These are phyloP conservation scores for Pogonognathellus flavescens DNA, from an alignment of 1,140 invertebrate species.

Conservation along the genomic window DNA sequence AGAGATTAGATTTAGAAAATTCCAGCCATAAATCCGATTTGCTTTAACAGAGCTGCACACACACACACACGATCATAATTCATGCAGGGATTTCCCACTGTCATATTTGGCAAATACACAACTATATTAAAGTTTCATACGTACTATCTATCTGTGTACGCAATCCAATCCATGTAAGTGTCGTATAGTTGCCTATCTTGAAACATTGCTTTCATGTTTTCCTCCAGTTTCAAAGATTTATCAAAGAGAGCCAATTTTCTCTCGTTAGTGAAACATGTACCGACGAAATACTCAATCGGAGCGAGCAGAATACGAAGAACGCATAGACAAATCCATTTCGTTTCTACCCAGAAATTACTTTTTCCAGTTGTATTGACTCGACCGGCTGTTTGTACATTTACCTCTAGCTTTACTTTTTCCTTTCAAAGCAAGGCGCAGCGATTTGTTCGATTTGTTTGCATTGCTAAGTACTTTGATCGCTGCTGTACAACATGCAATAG, in stretches of 20 bases:
- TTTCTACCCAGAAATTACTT: no score
- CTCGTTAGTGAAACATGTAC: no score
- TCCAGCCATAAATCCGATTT: not conserved
- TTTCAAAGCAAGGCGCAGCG: no score
- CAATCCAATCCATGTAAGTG: not conserved
- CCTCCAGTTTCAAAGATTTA: not conserved
- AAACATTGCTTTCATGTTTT: slow-evolving; percentile 6
- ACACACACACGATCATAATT: not conserved
- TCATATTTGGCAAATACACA: slow-evolving; percentile 6
- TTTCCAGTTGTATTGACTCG: no score
- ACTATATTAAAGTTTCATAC: not conserved
- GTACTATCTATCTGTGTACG: not conserved
- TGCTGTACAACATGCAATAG: no score
- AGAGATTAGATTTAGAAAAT: not conserved
- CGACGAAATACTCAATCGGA: no score
- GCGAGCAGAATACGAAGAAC: no score
- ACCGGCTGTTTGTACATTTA: no score
- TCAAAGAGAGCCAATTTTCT: not conserved
- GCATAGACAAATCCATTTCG: no score
- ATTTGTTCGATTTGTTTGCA: no score
- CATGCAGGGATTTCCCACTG: not conserved
- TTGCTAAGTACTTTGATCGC: no score
- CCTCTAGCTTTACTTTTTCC: no score
- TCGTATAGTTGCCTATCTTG: not conserved
- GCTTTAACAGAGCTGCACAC: not conserved